Evolutionary conservation across 1,140 invertebrate genomes (phyloP).

Genomic region (Papilio xuthus): DNA sequence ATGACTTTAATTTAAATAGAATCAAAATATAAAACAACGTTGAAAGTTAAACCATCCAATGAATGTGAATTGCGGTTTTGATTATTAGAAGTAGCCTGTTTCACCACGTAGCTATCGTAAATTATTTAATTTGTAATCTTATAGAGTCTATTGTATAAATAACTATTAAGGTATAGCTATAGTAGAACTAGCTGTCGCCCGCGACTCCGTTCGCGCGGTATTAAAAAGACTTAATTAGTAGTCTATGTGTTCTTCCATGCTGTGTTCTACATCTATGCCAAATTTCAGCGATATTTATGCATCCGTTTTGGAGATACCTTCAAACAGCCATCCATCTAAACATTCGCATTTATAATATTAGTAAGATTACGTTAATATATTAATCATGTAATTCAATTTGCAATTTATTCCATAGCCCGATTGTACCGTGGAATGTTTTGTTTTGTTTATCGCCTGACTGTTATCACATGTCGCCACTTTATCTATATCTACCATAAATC

Average conservation of each 20-base stretch:
- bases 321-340: too few species aligned
- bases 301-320: too few species aligned
- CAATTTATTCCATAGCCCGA: neutral
- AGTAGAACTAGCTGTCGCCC: too few species aligned
- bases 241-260: too few species aligned
- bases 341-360: too few species aligned
- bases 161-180: too few species aligned
- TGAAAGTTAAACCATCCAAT: too few species aligned
- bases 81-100: neutral
- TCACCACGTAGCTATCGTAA: neutral
- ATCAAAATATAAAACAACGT: neutral
- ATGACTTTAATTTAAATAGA: neutral
- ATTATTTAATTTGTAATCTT: neutral
- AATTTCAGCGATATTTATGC: too few species aligned
- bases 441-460: slow-evolving; percentile 19
- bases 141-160: neutral
- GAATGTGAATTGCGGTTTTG: neutral
- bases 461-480: slow-evolving; percentile 11
- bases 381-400: slow-evolving; percentile 8
- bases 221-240: too few species aligned
- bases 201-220: too few species aligned
- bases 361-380: too few species aligned
- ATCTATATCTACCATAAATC: slow-evolving; percentile 20
- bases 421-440: slow-evolving; percentile 7
- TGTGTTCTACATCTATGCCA: too few species aligned